These are phyloP conservation scores for Sorex araneus DNA, from an alignment of 2,113 vertebrate species.

Conservation along the genomic window DNA sequence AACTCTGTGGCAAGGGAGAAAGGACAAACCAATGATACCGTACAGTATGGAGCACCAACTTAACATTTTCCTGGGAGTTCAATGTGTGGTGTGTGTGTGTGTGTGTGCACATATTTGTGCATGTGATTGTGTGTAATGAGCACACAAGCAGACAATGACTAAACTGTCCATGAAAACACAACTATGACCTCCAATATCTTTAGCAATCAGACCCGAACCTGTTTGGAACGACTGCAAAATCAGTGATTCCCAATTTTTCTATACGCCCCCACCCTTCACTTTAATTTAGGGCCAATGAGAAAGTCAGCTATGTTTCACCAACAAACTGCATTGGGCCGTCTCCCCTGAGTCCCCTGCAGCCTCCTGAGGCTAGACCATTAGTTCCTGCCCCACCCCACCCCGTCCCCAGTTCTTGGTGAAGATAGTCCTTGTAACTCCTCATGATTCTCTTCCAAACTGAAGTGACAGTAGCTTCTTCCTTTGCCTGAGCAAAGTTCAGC, in stretches of 20 bases:
- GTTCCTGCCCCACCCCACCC: neutral
- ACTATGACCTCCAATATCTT: neutral
- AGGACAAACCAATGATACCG: too few relatives aligned
- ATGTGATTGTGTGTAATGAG: too few relatives aligned
- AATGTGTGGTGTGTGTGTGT: neutral
- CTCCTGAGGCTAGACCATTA: too few relatives aligned
- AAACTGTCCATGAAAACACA: neutral
- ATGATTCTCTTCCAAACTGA: too few relatives aligned
- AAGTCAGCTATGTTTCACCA: too few relatives aligned
- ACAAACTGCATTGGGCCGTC: too few relatives aligned
- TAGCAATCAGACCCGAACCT: neutral
- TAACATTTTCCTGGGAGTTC: neutral
- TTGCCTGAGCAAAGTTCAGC: neutral
- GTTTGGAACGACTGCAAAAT: neutral
- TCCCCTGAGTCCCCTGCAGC: too few relatives aligned
- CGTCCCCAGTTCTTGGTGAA: neutral
- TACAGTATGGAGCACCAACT: neutral
- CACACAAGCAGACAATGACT: neutral
- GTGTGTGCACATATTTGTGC: neutral
- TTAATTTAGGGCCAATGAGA: too few relatives aligned
- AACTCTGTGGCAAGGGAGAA: too few relatives aligned
- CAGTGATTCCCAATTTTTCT: neutral
- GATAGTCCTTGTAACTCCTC: too few relatives aligned
- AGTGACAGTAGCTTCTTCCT: rapidly evolving
- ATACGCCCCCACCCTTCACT: rapidly evolving